Evolutionary conservation across 2,113 vertebrate genomes (phyloP).

Genomic region (Ariopsis seemanni): DNA sequence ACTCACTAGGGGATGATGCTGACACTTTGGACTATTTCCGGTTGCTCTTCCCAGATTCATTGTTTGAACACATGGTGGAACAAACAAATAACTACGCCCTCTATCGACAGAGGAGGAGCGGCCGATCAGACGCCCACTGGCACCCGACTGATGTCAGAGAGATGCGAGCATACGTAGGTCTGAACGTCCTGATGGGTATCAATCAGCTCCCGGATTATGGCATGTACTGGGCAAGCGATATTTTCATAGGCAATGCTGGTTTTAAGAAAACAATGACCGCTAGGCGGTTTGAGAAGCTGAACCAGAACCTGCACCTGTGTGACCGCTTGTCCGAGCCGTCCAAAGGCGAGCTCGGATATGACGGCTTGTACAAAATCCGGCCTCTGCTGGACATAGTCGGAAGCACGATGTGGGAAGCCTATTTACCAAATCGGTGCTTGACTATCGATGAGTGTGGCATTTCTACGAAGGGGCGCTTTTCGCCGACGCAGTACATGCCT

Average conservation of each 20-base stretch:
- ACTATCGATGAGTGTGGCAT: constrained; percentile 75
- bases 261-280: constrained; percentile 82
- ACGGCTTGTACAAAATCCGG: constrained; percentile 78
- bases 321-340: constrained; percentile 72
- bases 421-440: constrained; percentile 75
- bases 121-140: constrained; percentile 79
- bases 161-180: constrained; percentile 77
- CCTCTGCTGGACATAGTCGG: constrained; percentile 77
- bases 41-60: constrained; percentile 81
- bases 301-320: constrained; percentile 78
- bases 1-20: constrained; percentile 79
- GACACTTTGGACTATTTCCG: constrained; percentile 83
- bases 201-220: constrained; percentile 79
- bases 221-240: constrained; percentile 82
- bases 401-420: constrained; percentile 78
- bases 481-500: constrained; percentile 77
- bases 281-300: constrained; percentile 77
- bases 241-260: constrained; percentile 79
- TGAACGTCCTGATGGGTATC: constrained; percentile 81
- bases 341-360: constrained; percentile 75
- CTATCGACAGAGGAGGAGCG: constrained; percentile 78
- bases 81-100: constrained; percentile 85
- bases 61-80: constrained; percentile 84
- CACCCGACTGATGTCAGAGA: constrained; percentile 78
- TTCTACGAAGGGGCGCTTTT: constrained; percentile 72